phyloP scores from a whole-genome alignment of 1,140 invertebrate genomes.

The Aphaenogaster floridana region DNA sequence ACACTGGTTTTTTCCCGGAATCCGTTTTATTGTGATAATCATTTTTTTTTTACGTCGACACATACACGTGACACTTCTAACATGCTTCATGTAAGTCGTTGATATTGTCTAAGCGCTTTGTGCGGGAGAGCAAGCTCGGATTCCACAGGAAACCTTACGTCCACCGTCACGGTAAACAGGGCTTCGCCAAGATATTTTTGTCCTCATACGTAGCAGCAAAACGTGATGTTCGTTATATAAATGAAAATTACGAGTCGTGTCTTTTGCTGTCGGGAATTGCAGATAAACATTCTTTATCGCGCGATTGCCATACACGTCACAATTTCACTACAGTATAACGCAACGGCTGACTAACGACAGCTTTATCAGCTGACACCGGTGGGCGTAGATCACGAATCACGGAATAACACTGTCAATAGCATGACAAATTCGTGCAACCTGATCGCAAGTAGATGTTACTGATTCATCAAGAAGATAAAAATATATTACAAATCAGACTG shows the following conservation, averaged over 20 bases:
- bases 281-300: constrained; percentile 50
- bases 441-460: neutral
- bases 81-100: neutral
- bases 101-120: neutral
- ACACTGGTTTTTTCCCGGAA: neutral
- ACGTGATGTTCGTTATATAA: constrained; percentile 30
- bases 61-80: neutral
- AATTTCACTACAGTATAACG: constrained; percentile 28
- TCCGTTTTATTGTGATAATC: neutral
- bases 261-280: neutral
- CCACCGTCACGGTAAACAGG: constrained; percentile 70
- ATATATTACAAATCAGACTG: neutral
- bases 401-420: neutral
- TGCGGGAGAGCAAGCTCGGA: constrained; percentile 33
- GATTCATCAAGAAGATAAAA: constrained; percentile 15
- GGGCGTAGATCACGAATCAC: constrained; percentile 65
- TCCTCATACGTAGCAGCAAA: neutral
- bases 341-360: neutral
- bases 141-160: constrained; percentile 76
- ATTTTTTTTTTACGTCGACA: neutral
- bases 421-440: neutral
- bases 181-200: constrained; percentile 79
- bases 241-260: constrained; percentile 50
- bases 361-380: constrained; percentile 59
- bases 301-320: neutral